A percentile compares a stretch with the other conserved stretches of the same genome.
phyloP scores from a whole-genome alignment of 1,140 invertebrate genomes.

The Tribolium castaneum region DNA sequence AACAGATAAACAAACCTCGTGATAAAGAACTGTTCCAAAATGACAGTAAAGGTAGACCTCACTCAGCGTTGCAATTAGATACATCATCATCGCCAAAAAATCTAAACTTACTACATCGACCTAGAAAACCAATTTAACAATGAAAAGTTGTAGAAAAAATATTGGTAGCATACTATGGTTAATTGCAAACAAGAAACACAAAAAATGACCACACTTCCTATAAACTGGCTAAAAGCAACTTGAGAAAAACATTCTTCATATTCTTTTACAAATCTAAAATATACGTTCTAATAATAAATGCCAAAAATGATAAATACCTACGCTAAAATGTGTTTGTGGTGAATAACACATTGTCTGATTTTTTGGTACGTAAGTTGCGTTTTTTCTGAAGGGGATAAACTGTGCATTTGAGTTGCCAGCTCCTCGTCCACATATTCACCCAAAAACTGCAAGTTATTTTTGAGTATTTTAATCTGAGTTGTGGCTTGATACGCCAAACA shows the following conservation, averaged over 20 bases:
- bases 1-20: constrained; percentile 39
- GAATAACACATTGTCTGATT: constrained; percentile 50
- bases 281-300: background rate
- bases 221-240: constrained; percentile 55
- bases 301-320: background rate
- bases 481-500: constrained; percentile 54
- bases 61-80: constrained; percentile 16
- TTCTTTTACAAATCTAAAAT: constrained; percentile 44
- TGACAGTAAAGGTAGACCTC: constrained; percentile 61
- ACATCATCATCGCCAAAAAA: constrained; percentile 34
- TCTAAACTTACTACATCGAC: constrained; percentile 20
- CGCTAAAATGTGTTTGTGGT: constrained; percentile 53
- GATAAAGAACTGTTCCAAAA: constrained; percentile 53
- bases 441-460: constrained; percentile 50
- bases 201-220: constrained; percentile 56
- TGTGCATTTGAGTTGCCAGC: background rate
- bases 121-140: background rate
- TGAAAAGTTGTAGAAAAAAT: background rate
- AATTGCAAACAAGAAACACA: constrained; percentile 58
- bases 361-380: constrained; percentile 45
- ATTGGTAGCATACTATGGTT: constrained; percentile 53
- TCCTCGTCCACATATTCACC: constrained; percentile 11
- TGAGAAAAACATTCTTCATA: constrained; percentile 56
- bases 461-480: constrained; percentile 56
- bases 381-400: background rate